Percentiles rank a stretch among this genome's conserved stretches.
Evolutionary conservation across 2,888 invertebrate genomes (phyloP).

Genomic region (Apoda limacodes): DNA sequence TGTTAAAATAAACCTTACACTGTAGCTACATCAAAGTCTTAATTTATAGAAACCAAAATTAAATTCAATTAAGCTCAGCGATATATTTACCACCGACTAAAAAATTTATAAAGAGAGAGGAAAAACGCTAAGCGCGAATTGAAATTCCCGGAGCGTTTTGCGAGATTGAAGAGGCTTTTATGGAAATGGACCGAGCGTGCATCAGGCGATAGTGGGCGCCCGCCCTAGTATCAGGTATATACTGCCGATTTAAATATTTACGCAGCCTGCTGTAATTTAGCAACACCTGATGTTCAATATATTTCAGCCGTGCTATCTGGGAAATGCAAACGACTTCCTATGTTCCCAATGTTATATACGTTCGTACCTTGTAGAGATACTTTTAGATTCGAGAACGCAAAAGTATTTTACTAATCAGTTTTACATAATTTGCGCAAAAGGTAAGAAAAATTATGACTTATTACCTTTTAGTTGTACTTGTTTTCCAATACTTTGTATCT

Average conservation of each 20-base stretch:
- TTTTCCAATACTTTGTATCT: too few species aligned
- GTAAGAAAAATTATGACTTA: too few species aligned
- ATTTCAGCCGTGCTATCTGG: constrained; percentile 31
- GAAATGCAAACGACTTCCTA: too few species aligned
- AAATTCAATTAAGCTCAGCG: constrained; percentile 17
- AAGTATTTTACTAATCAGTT: too few species aligned
- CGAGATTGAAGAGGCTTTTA: constrained; percentile 69
- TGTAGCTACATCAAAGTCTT: neutral
- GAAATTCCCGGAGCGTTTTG: constrained; percentile 65
- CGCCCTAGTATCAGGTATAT: too few species aligned
- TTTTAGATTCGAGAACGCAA: too few species aligned
- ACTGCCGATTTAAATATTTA: constrained; percentile 59
- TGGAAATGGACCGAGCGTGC: constrained; percentile 64
- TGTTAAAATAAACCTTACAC: too few species aligned
- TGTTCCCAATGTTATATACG: too few species aligned
- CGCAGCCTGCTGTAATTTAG: constrained; percentile 44
- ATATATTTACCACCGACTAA: constrained; percentile 25
- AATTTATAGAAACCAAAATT: constrained; percentile 13
- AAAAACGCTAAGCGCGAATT: constrained; percentile 60
- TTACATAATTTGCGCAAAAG: too few species aligned
- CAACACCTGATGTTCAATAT: constrained; percentile 50
- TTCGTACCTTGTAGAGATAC: too few species aligned
- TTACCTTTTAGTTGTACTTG: too few species aligned
- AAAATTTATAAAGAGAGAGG: constrained; percentile 19
- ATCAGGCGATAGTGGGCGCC: constrained; percentile 42